Evolutionary conservation across 2,797 vertebrate genomes (phyloP).

Genomic region (Sebastes flavidus): DNA sequence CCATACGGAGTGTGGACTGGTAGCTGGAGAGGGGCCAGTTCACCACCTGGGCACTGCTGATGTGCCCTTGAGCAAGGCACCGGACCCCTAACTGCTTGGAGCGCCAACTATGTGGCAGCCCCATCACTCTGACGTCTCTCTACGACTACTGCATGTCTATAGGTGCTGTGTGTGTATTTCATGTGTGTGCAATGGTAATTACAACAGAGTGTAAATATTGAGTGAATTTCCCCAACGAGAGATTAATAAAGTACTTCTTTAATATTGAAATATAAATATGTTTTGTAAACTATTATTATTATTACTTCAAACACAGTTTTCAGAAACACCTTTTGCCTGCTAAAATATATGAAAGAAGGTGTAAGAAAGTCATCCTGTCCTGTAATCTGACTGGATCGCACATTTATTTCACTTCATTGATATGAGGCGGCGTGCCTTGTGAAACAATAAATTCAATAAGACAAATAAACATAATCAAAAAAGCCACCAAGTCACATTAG

Average conservation of each 20-base stretch:
- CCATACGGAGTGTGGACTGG: not conserved
- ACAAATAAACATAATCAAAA: not conserved
- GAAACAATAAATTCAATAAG: not conserved
- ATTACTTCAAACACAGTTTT: not conserved
- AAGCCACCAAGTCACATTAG: not conserved
- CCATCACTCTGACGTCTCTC: not conserved
- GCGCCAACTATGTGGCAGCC: not conserved
- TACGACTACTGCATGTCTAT: not conserved
- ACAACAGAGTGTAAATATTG: not conserved
- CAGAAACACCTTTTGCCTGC: not conserved
- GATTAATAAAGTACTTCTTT: not conserved
- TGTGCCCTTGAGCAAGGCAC: not conserved
- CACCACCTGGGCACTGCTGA: not conserved
- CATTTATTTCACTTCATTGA: not conserved
- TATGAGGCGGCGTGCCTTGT: not conserved
- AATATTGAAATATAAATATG: not conserved
- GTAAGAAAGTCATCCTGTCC: not conserved
- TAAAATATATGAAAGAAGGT: not conserved
- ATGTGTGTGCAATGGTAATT: not conserved
- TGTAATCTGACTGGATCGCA: not conserved
- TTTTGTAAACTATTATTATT: not conserved
- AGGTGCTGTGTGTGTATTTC: not conserved
- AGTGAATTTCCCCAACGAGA: not conserved
- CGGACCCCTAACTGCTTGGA: not conserved
- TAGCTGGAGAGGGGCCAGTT: not conserved